Base-by-base conservation (phyloP, 2,113 vertebrate species). In the Podocnemis expansa region DNA sequence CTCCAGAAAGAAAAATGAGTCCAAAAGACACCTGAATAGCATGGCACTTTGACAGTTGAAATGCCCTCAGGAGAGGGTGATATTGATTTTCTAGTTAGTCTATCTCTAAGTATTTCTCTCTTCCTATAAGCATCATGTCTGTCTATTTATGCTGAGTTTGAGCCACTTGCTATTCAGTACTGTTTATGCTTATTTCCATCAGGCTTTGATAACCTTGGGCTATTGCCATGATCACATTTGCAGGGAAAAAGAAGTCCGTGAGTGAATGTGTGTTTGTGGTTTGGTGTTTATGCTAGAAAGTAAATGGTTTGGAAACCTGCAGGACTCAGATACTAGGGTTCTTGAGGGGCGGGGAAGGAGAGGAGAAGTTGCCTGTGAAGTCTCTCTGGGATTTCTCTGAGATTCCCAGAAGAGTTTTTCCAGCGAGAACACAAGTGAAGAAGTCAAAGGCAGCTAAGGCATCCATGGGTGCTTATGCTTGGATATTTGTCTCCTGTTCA, bases 361-460 rank as follows among this genome's bases (percentile, higher is more conserved):
- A 92, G 58, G 91, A 91, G 29, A 27, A 54, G 81, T 79, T 84
- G 79, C 81, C 49, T 82, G 1, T 34, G 79, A 67, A 79, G 76
- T 88, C 85, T 24, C 21, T 80, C 91, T 78, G 49, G 85, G 27
- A 41, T 95, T 93, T 86, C 41, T 92, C 67, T 82, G 85, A 86
- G 78, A 89, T 43, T 22, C 51, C 79, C 14, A 78, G 73, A 87
- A 80, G 10, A 94, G 5, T 0, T 0, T 84, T n/a, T 88, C 24
- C 34, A 10, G 27, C 58, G 87, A 67, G 24, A 84, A 41, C 0
- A 0, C 47, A 87, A 47, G 47, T 87, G 38, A 43, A 93, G 54
- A 47, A 0, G 2, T 85, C 76, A 83, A 82, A 52, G 67, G 31
- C 93, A 73, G 3, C 54, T 94, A 80, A 84, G 56, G 24, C 58